phyloP scores from a whole-genome alignment of 2,888 invertebrate genomes.

The Leptogaster cylindrica region DNA sequence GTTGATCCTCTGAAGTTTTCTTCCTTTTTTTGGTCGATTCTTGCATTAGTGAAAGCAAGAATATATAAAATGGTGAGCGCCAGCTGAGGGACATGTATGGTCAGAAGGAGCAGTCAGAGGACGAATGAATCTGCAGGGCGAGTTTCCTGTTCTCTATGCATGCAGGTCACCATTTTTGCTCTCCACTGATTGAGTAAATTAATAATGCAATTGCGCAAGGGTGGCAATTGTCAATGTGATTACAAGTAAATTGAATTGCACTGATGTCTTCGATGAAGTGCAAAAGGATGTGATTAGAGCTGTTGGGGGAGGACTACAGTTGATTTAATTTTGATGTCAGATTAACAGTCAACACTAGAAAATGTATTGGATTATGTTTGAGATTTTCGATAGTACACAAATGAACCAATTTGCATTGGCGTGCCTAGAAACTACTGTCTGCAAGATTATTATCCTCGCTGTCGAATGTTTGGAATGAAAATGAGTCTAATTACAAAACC shows the following conservation, averaged over 20 bases:
- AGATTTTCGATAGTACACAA: too few relatives aligned
- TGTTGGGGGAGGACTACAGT: not conserved
- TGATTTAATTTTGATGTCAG: not conserved
- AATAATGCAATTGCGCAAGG: constrained; percentile 45
- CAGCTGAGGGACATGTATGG: constrained; percentile 2
- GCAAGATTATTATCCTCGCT: too few relatives aligned
- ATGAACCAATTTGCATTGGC: too few relatives aligned
- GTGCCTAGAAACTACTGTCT: too few relatives aligned
- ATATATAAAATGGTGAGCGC: constrained; percentile 10
- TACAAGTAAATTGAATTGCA: constrained; percentile 44
- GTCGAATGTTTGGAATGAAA: too few relatives aligned
- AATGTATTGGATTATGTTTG: too few relatives aligned
- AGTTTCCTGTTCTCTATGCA: not conserved
- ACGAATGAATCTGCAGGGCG: not conserved
- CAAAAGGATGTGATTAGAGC: constrained; percentile 40
- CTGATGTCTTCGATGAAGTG: constrained; percentile 18
- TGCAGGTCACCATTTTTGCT: not conserved
- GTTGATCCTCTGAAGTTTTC: constrained; percentile 45
- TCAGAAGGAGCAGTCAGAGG: not conserved
- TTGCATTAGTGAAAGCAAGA: constrained; percentile 10
- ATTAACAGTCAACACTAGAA: too few relatives aligned
- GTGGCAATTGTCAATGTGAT: constrained; percentile 40
- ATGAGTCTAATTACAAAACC: too few relatives aligned
- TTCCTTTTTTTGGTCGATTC: constrained; percentile 25
- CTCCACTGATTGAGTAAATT: constrained; percentile 36